Conservation (phyloP, 2,888 invertebrate species). For the Gortyna flavago region DNA sequence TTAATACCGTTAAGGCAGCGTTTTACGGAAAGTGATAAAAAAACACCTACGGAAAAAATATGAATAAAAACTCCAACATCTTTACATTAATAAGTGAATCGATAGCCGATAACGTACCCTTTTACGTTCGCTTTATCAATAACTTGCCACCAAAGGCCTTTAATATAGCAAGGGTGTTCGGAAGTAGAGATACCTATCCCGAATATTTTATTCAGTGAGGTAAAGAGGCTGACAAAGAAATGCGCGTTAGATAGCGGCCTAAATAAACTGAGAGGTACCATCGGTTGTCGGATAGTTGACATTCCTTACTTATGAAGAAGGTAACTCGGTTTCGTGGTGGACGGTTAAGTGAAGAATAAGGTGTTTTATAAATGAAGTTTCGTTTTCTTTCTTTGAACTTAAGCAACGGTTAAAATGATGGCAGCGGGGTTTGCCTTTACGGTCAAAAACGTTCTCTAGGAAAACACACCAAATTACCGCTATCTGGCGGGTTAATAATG, state of each 20-base stretch:
- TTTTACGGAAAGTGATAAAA: constrained; percentile 18
- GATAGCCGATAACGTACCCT: constrained; percentile 71
- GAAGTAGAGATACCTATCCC: constrained; percentile 85
- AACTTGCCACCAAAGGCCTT: constrained; percentile 76
- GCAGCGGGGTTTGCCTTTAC: background rate
- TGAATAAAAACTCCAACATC: constrained; percentile 52
- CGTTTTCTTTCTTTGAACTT: background rate
- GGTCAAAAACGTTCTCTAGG: background rate
- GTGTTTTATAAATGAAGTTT: background rate
- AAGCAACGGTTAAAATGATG: background rate
- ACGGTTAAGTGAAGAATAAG: too few species aligned
- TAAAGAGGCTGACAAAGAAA: constrained; percentile 88
- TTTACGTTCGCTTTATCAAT: constrained; percentile 75
- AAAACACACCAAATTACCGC: background rate
- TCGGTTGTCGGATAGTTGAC: constrained; percentile 58
- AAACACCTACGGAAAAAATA: constrained; percentile 47
- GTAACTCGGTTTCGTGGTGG: constrained; percentile 11
- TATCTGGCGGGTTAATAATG: background rate
- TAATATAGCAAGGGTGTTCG: constrained; percentile 80
- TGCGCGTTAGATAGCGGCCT: constrained; percentile 85
- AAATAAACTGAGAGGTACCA: constrained; percentile 83
- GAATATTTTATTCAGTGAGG: constrained; percentile 88
- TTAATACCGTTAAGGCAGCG: background rate
- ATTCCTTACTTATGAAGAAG: constrained; percentile 40
- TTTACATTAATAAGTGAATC: constrained; percentile 70